Evolutionary conservation across 2,797 vertebrate genomes (phyloP).

Genomic region (Oreochromis grahami): DNA sequence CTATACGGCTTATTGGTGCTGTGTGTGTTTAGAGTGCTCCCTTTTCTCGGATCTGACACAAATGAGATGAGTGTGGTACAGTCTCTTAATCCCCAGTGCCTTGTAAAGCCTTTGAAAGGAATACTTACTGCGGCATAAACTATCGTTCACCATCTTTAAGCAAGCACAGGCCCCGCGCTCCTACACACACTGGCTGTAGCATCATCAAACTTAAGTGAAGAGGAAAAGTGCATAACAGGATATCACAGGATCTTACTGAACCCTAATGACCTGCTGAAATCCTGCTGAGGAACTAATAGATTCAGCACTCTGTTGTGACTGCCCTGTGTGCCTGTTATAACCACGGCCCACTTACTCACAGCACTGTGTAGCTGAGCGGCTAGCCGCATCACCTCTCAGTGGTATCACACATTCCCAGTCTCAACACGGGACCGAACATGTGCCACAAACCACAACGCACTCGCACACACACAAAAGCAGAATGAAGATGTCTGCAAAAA

Average conservation of each 20-base stretch:
- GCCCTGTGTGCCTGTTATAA: slow-evolving; percentile 20
- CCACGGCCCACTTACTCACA: slow-evolving; percentile 38
- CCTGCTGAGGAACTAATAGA: slow-evolving; percentile 42
- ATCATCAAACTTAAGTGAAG: slow-evolving; percentile 33
- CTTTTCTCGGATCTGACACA: slow-evolving; percentile 59
- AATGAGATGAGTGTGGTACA: slow-evolving; percentile 66
- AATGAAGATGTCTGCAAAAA: neutral
- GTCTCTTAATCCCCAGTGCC: slow-evolving; percentile 66
- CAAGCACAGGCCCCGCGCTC: slow-evolving; percentile 29
- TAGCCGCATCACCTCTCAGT: slow-evolving; percentile 26
- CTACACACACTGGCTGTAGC: neutral
- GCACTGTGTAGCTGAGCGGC: slow-evolving; percentile 16
- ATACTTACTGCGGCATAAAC: slow-evolving; percentile 69
- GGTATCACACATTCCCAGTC: slow-evolving; percentile 8
- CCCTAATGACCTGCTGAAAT: slow-evolving; percentile 41
- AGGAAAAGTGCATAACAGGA: slow-evolving; percentile 37
- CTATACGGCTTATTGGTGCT: slow-evolving; percentile 42
- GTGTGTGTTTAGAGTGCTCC: slow-evolving; percentile 60
- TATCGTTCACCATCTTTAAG: slow-evolving; percentile 60
- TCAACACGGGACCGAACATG: neutral
- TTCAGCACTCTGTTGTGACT: slow-evolving; percentile 42
- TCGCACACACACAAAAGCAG: neutral
- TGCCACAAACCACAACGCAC: neutral
- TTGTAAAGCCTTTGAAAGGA: slow-evolving; percentile 73
- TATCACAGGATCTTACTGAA: slow-evolving; percentile 35